Evolutionary conservation across 2,888 invertebrate species (phyloP).

Genomic region (Eristalinus sepulchralis): DNA sequence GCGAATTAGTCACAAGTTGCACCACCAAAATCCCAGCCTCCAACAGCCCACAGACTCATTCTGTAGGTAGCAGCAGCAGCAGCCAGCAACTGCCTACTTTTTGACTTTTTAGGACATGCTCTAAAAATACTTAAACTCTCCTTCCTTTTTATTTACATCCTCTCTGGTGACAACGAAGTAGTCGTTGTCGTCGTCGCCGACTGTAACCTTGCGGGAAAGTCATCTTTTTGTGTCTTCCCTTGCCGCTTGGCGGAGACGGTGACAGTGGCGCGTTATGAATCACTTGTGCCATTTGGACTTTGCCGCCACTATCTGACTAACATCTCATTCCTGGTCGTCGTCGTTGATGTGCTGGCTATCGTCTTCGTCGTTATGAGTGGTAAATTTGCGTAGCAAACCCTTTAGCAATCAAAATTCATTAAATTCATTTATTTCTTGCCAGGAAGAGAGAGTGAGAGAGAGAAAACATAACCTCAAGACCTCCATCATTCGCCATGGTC

Average conservation of each 20-base stretch:
- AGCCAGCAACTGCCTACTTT: conserved; percentile 22
- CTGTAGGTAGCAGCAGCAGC: no score
- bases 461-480: conserved; percentile 36
- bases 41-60: not conserved
- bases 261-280: conserved; percentile 35
- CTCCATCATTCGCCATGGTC: conserved; percentile 33
- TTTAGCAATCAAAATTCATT: conserved; percentile 70
- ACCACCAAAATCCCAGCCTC: conserved; percentile 53
- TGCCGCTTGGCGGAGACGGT: not conserved
- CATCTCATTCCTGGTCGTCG: conserved; percentile 32
- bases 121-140: conserved; percentile 41
- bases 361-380: conserved; percentile 48
- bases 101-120: conserved; percentile 19
- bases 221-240: conserved; percentile 23
- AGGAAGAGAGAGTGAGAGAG: not conserved
- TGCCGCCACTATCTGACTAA: conserved; percentile 57
- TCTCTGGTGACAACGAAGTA: not conserved
- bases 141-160: conserved; percentile 24
- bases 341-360: not conserved
- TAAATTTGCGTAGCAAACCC: conserved; percentile 68
- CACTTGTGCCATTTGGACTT: conserved; percentile 55
- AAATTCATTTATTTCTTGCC: conserved; percentile 67
- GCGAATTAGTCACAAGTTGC: conserved; percentile 64
- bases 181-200: not conserved
- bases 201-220: conserved; percentile 55